Conservation (phyloP, 2,113 vertebrate genomes). For the Coryphaenoides rupestris region DNA sequence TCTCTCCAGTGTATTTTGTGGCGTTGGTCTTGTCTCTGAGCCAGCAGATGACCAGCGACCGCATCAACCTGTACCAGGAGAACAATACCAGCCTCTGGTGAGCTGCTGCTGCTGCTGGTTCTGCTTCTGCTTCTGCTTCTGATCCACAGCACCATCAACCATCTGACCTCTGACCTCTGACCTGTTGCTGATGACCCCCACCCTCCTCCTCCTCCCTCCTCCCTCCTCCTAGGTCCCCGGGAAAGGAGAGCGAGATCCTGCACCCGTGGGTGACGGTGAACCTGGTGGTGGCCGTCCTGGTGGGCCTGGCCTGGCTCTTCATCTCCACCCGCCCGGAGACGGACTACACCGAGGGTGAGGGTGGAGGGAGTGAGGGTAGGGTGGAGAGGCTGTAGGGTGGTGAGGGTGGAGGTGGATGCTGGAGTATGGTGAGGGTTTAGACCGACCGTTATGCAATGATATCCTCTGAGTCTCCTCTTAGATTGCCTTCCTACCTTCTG, state of each 20-base stretch:
- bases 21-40: conserved; percentile 87
- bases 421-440: too few relatives aligned
- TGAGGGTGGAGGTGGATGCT: neutral
- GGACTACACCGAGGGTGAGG: conserved; percentile 88
- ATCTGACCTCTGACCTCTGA: too few relatives aligned
- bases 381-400: too few relatives aligned
- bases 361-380: conserved; percentile 4
- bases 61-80: conserved; percentile 83
- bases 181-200: too few relatives aligned
- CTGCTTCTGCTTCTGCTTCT: too few relatives aligned
- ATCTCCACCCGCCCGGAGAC: conserved; percentile 79
- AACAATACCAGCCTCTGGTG: conserved; percentile 84
- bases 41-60: conserved; percentile 96
- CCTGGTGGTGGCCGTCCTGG: conserved; percentile 87
- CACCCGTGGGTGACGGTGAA: conserved; percentile 90
- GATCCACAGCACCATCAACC: neutral
- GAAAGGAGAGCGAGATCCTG: conserved; percentile 79
- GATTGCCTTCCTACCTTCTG: conserved; percentile 25
- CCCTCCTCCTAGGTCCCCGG: conserved; percentile 84
- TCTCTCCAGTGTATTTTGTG: conserved; percentile 67
- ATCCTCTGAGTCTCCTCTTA: neutral
- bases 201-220: too few relatives aligned
- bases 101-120: too few relatives aligned
- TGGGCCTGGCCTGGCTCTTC: conserved; percentile 88
- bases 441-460: too few relatives aligned